phyloP scores from a whole-genome alignment of 2,113 vertebrate species.

The Heloderma charlesbogerti region DNA sequence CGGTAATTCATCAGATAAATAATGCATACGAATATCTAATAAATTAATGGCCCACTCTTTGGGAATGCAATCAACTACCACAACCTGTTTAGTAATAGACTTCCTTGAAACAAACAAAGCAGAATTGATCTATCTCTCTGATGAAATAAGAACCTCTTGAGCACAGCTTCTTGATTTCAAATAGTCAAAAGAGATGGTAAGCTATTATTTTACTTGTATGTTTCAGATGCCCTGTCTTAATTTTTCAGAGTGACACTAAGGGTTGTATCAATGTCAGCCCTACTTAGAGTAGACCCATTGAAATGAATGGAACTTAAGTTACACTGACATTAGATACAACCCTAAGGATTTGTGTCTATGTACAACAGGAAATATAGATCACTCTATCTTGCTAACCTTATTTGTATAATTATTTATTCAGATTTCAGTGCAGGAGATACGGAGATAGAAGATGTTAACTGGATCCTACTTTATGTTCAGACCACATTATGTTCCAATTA shows the following conservation, averaged over 20 bases:
- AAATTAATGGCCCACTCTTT: slow-evolving; percentile 56
- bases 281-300: too few species aligned
- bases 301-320: too few species aligned
- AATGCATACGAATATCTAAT: slow-evolving; percentile 66
- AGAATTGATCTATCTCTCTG: not conserved
- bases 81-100: not conserved
- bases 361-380: not conserved
- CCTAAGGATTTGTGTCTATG: not conserved
- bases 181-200: not conserved
- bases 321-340: too few species aligned
- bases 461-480: not conserved
- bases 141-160: not conserved
- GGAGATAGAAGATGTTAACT: not conserved
- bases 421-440: not conserved
- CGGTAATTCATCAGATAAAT: slow-evolving; percentile 60
- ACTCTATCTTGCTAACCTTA: not conserved
- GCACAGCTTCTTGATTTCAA: not conserved
- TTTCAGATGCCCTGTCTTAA: not conserved
- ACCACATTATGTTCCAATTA: not conserved
- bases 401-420: not conserved
- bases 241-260: not conserved
- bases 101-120: slow-evolving; percentile 8
- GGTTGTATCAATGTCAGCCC: too few species aligned
- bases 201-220: not conserved
- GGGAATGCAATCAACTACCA: slow-evolving; percentile 38